Base-by-base conservation (phyloP, 2,113 vertebrate species). In the Hystrix brachyura region DNA sequence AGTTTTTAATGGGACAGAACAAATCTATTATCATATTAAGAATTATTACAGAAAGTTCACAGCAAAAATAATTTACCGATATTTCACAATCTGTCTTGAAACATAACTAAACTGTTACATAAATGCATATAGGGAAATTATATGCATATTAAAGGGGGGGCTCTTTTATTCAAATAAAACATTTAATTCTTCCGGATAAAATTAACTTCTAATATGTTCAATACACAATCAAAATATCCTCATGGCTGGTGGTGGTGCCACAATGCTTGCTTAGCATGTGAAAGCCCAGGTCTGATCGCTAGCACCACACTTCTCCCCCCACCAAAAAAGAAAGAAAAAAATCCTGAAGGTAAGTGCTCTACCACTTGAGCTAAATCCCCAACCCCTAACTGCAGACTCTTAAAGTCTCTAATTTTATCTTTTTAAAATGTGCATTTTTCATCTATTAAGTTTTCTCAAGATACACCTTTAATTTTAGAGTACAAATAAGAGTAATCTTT, bases 11-110 rank as follows among this genome's bases (percentile, higher is more conserved):
- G 38, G 83, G 69, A 85, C 87, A 92, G 93, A 93, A 0, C 78
- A 86, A 95, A 34, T 94, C 59, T 96, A 95, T 98, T 97, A 76
- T 97, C 96, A 96, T 98, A 97, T 97, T 98, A 98, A 98, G 32
- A 98, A 98, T 98, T 98, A 97, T 98, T 98, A 98, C 97, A 98
- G 87, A 98, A 91, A 98, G 95, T 98, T 98, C 97, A 99, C 97
- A 98, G 97, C 97, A 98, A 97, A 98, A 98, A 98, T 97, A 98
- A 98, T 98, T 98, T 98, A 98, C 95, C 98, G 97, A 98, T 97
- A 96, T 97, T 97, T 98, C 96, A 98, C 97, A 98, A 25, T 98
- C 81, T 97, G 97, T 97, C 97, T 98, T 98, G 96, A 94, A 98
- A 98, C 97, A 98, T 97, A 98, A 98, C 95, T 97, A 97, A 98